Evolutionary conservation across 2,113 vertebrate species (phyloP).

Genomic region (Paramisgurnus dabryanus): DNA sequence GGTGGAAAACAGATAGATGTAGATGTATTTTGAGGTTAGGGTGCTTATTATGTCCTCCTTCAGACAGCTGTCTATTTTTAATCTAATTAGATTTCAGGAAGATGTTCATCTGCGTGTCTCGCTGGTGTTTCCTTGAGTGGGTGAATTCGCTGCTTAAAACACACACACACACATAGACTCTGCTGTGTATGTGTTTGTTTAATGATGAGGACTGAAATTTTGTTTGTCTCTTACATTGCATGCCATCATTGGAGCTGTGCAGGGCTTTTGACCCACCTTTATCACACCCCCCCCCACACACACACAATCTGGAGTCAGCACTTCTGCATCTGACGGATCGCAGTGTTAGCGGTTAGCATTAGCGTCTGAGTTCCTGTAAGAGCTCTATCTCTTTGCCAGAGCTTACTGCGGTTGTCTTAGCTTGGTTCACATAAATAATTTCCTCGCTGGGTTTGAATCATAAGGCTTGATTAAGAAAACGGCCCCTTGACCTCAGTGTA

Average conservation of each 20-base stretch:
- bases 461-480: too few species aligned
- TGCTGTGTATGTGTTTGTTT: background rate
- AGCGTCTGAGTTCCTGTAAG: constrained; percentile 72
- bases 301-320: constrained; percentile 69
- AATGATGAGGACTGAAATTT: background rate
- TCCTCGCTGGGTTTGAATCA: background rate
- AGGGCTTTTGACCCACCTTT: constrained; percentile 41
- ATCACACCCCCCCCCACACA: constrained; percentile 8
- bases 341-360: constrained; percentile 73
- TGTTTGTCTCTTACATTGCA: constrained; percentile 7
- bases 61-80: constrained; percentile 65
- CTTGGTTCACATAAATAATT: constrained; percentile 15
- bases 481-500: constrained; percentile 17
- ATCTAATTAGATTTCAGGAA: constrained; percentile 69
- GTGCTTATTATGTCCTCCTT: constrained; percentile 59
- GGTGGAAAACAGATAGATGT: background rate
- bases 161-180: background rate
- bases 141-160: constrained; percentile 12
- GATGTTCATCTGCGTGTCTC: constrained; percentile 56
- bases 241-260: constrained; percentile 29
- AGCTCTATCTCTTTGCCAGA: constrained; percentile 43
- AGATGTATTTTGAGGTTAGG: constrained; percentile 24
- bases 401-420: constrained; percentile 41
- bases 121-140: constrained; percentile 57
- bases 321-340: constrained; percentile 75